Conservation (phyloP, 2,888 invertebrate genomes). For the Imbricaverruca yamaguchii region DNA sequence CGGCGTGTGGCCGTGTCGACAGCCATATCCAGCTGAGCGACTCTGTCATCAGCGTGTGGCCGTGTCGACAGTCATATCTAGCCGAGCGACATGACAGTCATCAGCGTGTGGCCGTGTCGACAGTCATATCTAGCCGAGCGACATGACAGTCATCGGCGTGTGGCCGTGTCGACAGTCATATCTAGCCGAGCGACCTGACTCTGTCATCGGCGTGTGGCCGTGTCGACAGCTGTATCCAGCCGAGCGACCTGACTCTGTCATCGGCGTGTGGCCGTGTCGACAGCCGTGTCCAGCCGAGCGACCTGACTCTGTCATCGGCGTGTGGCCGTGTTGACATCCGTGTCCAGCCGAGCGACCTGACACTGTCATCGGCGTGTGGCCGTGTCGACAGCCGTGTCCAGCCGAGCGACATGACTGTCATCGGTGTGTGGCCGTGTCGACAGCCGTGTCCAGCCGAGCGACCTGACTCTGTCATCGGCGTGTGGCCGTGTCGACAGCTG, state of each 20-base stretch:
- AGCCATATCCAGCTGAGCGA: too few relatives aligned
- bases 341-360: too few relatives aligned
- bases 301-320: too few relatives aligned
- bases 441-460: constrained; percentile 67
- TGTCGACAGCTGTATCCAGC: constrained; percentile 55
- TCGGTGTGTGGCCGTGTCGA: background rate
- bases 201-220: too few relatives aligned
- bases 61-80: constrained; percentile 56
- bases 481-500: constrained; percentile 45
- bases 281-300: constrained; percentile 67
- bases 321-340: constrained; percentile 45
- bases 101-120: background rate
- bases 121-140: constrained; percentile 71
- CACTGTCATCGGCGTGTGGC: too few relatives aligned
- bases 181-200: too few relatives aligned
- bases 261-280: background rate
- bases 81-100: too few relatives aligned
- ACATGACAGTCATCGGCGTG: too few relatives aligned
- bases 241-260: too few relatives aligned
- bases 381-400: constrained; percentile 53
- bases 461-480: too few relatives aligned
- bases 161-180: constrained; percentile 51
- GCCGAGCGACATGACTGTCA: too few relatives aligned
- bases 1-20: background rate
- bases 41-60: too few relatives aligned